A percentile compares a stretch with the other conserved stretches of the same genome.
phyloP scores from a whole-genome alignment of 2,113 vertebrate genomes.

The Emydocephalus ijimae region DNA sequence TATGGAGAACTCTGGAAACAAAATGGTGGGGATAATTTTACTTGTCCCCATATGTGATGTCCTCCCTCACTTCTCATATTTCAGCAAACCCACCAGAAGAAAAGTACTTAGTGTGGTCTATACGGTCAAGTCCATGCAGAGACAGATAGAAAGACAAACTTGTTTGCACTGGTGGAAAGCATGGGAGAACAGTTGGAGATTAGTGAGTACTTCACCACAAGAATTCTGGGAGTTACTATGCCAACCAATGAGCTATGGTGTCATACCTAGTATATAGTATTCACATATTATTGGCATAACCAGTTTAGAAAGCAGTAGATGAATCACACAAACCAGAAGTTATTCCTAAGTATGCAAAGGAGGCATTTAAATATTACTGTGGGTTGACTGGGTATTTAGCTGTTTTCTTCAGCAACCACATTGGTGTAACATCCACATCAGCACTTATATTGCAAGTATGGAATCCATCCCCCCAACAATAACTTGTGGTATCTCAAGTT shows the following conservation, averaged over 20 bases:
- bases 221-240: not conserved
- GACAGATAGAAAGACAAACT: not conserved
- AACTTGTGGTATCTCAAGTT: not conserved
- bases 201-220: not conserved
- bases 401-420: not conserved
- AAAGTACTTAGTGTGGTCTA: not conserved
- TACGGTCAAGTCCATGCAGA: not conserved
- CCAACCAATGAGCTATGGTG: not conserved
- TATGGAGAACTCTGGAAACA: not conserved
- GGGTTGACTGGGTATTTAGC: not conserved
- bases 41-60: not conserved
- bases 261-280: not conserved
- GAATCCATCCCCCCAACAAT: not conserved
- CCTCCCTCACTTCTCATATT: not conserved
- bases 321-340: not conserved
- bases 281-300: not conserved
- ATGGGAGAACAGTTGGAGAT: not conserved
- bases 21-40: too few species aligned
- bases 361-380: not conserved
- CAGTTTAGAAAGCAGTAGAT: not conserved
- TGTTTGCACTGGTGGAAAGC: not conserved
- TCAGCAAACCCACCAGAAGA: not conserved
- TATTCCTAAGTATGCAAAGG: not conserved
- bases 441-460: not conserved
- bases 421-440: not conserved